These are phyloP conservation scores for Desmodus rotundus DNA, from an alignment of 2,113 vertebrate species.

Conservation along the genomic window DNA sequence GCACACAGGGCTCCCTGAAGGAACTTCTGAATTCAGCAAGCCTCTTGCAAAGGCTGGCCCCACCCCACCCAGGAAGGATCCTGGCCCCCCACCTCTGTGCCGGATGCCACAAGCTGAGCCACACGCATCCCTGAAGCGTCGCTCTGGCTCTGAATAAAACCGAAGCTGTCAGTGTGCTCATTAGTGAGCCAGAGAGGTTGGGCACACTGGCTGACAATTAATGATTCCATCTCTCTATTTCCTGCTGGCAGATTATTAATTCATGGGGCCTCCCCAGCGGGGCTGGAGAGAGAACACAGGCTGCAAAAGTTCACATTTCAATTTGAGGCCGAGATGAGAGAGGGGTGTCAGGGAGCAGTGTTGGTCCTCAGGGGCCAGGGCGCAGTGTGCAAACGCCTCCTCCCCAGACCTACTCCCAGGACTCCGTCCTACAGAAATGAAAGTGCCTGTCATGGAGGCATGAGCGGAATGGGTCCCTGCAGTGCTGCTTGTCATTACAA, in stretches of 20 bases:
- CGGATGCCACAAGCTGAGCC: conserved; percentile 42
- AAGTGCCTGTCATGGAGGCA: rapidly evolving
- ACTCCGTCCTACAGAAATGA: background rate
- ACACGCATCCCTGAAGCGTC: background rate
- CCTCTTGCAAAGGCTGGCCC: background rate
- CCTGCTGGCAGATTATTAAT: conserved; percentile 78
- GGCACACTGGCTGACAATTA: conserved; percentile 58
- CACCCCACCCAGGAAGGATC: background rate
- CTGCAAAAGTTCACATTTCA: conserved; percentile 68
- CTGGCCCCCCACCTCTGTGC: background rate
- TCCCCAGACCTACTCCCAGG: background rate
- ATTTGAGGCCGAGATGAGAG: conserved; percentile 30
- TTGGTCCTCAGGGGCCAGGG: background rate
- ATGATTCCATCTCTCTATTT: conserved; percentile 72
- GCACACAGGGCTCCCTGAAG: background rate
- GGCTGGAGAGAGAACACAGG: conserved; percentile 63
- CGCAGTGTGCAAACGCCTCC: background rate
- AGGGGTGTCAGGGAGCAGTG: background rate
- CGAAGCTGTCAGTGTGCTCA: conserved; percentile 65
- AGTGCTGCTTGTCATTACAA: rapidly evolving
- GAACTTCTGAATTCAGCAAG: background rate
- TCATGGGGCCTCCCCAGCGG: conserved; percentile 68
- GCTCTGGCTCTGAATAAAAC: conserved; percentile 60
- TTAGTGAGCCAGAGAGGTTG: conserved; percentile 46
- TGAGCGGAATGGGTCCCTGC: rapidly evolving